Percentiles rank a stretch among this genome's conserved stretches.
Evolutionary conservation across 1,140 invertebrate species (phyloP).

Genomic region (Helicoverpa zea): DNA sequence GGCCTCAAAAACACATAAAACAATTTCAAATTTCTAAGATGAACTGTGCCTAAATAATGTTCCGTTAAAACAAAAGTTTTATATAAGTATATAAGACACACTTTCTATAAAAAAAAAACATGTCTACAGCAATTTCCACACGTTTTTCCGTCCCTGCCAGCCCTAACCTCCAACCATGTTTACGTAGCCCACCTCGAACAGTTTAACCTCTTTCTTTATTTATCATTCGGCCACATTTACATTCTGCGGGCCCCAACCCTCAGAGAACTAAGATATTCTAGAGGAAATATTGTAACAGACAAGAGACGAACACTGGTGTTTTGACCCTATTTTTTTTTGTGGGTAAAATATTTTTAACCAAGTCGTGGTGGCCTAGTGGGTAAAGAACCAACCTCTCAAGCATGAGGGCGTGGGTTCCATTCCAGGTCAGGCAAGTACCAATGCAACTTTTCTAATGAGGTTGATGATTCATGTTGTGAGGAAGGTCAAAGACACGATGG

Average conservation of each 20-base stretch:
- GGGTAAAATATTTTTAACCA: neutral
- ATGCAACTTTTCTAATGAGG: too few relatives aligned
- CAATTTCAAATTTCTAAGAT: too few relatives aligned
- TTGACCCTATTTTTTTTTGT: neutral
- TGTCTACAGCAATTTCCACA: neutral
- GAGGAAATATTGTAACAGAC: conserved; percentile 17
- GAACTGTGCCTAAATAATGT: too few relatives aligned
- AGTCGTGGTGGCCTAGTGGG: neutral
- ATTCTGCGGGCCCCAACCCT: conserved; percentile 55
- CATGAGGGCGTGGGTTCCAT: too few relatives aligned
- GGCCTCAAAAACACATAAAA: too few relatives aligned
- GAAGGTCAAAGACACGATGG: too few relatives aligned
- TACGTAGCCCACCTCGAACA: conserved; percentile 66
- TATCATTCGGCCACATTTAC: conserved; percentile 72
- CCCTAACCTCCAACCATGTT: conserved; percentile 67
- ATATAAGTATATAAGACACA: neutral
- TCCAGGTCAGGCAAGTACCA: too few relatives aligned
- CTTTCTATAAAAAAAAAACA: neutral
- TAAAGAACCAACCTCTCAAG: too few relatives aligned
- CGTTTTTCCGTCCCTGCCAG: conserved; percentile 44
- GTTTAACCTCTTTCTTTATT: conserved; percentile 79
- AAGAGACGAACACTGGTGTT: neutral
- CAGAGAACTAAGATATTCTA: neutral
- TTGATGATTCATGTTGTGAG: too few relatives aligned
- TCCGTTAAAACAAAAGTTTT: too few relatives aligned